Evolutionary conservation across 2,888 invertebrate species (phyloP).

Genomic region (Drosophila stalkeri): DNA sequence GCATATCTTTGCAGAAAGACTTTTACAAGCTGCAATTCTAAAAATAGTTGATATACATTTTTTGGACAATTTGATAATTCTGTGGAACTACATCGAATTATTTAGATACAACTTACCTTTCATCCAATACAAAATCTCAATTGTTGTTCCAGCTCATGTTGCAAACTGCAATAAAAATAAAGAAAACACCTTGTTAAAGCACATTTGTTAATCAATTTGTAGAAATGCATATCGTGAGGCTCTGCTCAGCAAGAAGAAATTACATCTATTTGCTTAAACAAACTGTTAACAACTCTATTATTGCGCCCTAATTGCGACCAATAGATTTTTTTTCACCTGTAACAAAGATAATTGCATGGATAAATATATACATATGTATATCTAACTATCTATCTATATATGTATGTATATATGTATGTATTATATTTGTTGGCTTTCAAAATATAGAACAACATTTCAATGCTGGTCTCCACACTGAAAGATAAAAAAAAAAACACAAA

Average conservation of each 20-base stretch:
- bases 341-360: conserved; percentile 5
- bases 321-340: conserved; percentile 13
- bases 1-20: too few relatives aligned
- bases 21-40: too few relatives aligned
- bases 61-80: too few relatives aligned
- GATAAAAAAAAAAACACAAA: conserved; percentile 33
- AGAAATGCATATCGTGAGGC: background rate
- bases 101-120: conserved; percentile 1
- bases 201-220: background rate
- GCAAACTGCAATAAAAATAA: conserved; percentile 31
- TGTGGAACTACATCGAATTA: too few relatives aligned
- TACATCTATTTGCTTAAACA: conserved; percentile 46
- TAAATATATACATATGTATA: background rate
- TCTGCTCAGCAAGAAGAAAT: background rate
- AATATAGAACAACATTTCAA: conserved; percentile 44
- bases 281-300: conserved; percentile 59
- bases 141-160: conserved; percentile 14
- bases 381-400: background rate
- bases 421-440: conserved; percentile 4
- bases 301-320: conserved; percentile 37
- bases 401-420: conserved; percentile 11
- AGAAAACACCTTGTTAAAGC: conserved; percentile 6
- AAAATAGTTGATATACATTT: too few relatives aligned
- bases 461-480: conserved; percentile 26
- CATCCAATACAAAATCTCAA: conserved; percentile 1